Percentiles rank a stretch among this genome's conserved stretches.
These are phyloP conservation scores for Chrysomela aeneicollis DNA, from an alignment of 2,888 invertebrate species.

Conservation along the genomic window DNA sequence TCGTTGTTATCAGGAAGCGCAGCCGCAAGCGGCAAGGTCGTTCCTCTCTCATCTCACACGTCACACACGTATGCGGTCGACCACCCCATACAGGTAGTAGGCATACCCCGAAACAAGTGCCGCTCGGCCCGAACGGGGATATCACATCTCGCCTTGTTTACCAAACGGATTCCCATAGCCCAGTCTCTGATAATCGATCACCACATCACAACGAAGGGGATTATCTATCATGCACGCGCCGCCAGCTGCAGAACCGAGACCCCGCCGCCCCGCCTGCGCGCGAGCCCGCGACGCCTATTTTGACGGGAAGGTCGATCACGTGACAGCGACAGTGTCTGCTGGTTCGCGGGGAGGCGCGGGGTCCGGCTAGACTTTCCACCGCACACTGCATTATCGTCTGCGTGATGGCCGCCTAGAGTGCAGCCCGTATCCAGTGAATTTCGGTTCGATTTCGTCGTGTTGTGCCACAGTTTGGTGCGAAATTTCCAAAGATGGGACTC, in stretches of 20 bases:
- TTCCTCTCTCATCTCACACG: background rate
- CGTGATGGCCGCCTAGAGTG: conserved; percentile 31
- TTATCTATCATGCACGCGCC: conserved; percentile 28
- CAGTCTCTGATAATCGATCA: conserved; percentile 26
- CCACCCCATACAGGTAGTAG: conserved; percentile 1
- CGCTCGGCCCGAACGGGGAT: conserved; percentile 19
- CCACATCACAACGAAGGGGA: conserved; percentile 24
- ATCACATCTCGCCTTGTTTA: conserved; percentile 23
- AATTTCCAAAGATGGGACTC: conserved; percentile 5
- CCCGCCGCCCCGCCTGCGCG: conserved; percentile 26
- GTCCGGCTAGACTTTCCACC: conserved; percentile 68
- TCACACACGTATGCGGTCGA: conserved; percentile 8
- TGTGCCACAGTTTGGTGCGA: conserved; percentile 12
- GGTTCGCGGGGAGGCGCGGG: conserved; percentile 44
- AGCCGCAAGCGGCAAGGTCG: conserved; percentile 7
- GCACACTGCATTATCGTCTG: conserved; percentile 32
- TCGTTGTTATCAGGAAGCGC: background rate
- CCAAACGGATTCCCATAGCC: conserved; percentile 23
- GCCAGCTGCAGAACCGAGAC: background rate
- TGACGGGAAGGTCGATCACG: conserved; percentile 86
- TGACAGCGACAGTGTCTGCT: conserved; percentile 64
- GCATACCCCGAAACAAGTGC: conserved; percentile 25
- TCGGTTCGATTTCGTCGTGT: conserved; percentile 5
- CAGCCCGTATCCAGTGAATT: conserved; percentile 27
- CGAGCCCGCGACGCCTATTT: conserved; percentile 68